Base-by-base conservation (phyloP, 2,113 vertebrate species). In the Grammomys dolichurus region DNA sequence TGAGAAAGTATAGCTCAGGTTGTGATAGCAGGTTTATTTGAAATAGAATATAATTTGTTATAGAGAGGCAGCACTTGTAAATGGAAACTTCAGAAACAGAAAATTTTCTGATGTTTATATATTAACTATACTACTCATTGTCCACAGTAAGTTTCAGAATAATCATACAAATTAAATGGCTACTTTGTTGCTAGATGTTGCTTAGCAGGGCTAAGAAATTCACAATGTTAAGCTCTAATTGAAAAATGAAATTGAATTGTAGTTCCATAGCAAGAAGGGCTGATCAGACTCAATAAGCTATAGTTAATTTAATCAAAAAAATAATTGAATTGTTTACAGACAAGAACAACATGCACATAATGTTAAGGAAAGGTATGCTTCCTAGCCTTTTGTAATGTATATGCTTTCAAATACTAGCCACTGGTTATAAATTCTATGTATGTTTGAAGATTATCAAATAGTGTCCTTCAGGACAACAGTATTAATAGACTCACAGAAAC, bases 211-310 rank as follows among this genome's bases (percentile, higher is more conserved):
- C 96, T 98, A 98, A 98, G 97, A 98, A 98, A 98, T 97, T 97
- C 97, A 98, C 98, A 97, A 96, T 5, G 63, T 98, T 98, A 98
- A 98, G 97, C 98, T 98, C 98, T 98, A 98, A 99, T 99, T 99
- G 98, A 98, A 88, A 98, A 98, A 98, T 97, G 94, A 98, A 99
- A 99, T 98, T 98, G 98, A 99, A 98, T 97, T 98, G 97, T 97
- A 98, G 97, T 98, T 98, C 98, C 98, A 98, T 95, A 43, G 98
- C 98, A 98, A 98, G 94, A 97, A 93, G 88, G 89, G 90, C 93
- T 97, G 97, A 98, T 98, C 98, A 98, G 95, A 98, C 95, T 98
- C 98, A 98, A 98, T 98, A 98, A 98, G 95, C 95, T 98, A 98
- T 98, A 98, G 84, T 97, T 98, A 98, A 98, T 98, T 98, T 98